phyloP scores from a whole-genome alignment of 2,113 vertebrate genomes.

The Sphyrna mokarran region DNA sequence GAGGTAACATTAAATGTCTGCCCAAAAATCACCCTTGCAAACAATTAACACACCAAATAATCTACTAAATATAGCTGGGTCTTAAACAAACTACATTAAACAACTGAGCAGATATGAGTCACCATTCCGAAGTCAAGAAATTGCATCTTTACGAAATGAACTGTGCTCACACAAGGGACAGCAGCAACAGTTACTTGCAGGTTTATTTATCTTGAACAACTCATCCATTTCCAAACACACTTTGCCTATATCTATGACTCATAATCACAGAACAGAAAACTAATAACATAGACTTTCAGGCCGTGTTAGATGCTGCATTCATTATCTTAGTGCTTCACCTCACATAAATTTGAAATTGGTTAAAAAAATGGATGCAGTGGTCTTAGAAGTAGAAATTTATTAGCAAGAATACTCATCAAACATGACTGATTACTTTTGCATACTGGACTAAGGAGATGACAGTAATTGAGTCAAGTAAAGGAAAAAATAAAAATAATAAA shows the following conservation, averaged over 20 bases:
- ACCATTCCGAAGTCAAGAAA: not conserved
- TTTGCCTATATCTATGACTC: not conserved
- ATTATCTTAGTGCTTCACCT: not conserved
- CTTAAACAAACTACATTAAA: conserved; percentile 5
- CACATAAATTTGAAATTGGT: not conserved
- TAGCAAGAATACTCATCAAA: not conserved
- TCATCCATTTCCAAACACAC: not conserved
- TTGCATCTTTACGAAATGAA: not conserved
- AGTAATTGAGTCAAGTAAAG: not conserved
- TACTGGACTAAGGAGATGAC: not conserved
- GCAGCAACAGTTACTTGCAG: not conserved
- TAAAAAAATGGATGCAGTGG: not conserved
- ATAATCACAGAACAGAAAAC: not conserved
- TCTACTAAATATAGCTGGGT: not conserved
- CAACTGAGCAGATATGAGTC: conserved; percentile 14
- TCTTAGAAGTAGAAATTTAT: not conserved
- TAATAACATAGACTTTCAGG: not conserved
- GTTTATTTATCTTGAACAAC: not conserved
- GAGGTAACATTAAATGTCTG: not conserved
- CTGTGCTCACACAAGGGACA: not conserved
- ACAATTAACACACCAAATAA: not conserved
- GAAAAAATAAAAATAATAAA: conserved; percentile 17
- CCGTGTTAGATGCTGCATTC: not conserved
- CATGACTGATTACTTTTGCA: not conserved
- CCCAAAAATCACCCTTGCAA: not conserved